Base-by-base conservation (phyloP, 2,113 vertebrate species). In the Syngnathus typhle region DNA sequence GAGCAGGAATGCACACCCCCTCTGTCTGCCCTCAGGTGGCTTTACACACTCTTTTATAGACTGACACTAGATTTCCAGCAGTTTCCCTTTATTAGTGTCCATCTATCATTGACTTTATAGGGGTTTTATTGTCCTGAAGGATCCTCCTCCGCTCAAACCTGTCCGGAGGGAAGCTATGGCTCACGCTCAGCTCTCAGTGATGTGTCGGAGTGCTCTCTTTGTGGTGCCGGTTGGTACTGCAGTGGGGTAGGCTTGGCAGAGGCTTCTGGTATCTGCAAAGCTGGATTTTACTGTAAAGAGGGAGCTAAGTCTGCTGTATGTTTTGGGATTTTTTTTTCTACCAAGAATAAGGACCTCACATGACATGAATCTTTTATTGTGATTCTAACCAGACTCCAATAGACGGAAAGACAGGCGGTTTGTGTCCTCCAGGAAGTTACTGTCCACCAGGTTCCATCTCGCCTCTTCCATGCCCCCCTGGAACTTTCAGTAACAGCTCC, bases 341-440 rank as follows among this genome's bases (percentile, higher is more conserved):
- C 4, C 1, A 21, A 4, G 5, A 27, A 12, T 13, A 23, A 23
- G n/a, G n/a, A 27, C 1, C 10, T 12, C 21, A n/a, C 9, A 1
- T 27, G 2, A 27, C 27, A 2, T 27, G 12, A 12, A 46, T 65
- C 2, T 69, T 12, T 68, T 18, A 11, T 64, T 82, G 18, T 64
- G 39, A 13, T 38, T 61, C 5, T 76, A 32, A 69, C 1, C 77
- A 95, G 94, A 78, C 87, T 78, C 94, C 94, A 46, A 73, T 65
- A 0, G 91, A 94, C 9, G 94, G 93, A 16, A 84, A 78, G 39
- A 91, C 89, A 11, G 93, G 93, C 67, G 87, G 88, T 0, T 61
- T 92, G 72, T 96, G 94, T 81, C 93, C 93, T 60, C 78, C 85
- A 37, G 94, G 94, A 9, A 82, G 91, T 55, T 95, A 92, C 75